Conservation (phyloP, 2,888 invertebrate genomes). For the Congeria kusceri region DNA sequence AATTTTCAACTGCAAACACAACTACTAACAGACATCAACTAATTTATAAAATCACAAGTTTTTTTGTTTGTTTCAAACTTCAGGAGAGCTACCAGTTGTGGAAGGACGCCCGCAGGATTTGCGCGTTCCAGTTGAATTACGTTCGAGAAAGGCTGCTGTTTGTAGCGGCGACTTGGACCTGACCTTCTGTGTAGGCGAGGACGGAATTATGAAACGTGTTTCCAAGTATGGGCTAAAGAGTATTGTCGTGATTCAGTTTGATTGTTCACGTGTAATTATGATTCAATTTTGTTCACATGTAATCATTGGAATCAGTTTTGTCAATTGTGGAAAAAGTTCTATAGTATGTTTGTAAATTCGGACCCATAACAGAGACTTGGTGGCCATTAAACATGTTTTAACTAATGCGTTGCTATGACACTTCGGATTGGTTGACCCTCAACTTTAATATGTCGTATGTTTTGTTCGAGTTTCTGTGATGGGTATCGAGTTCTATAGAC, state of each 20-base stretch:
- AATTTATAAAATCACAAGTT: not conserved
- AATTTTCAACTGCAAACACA: too few species aligned
- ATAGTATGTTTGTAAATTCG: too few species aligned
- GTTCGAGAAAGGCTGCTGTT: slow-evolving; percentile 89
- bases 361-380: too few species aligned
- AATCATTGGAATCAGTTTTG: too few species aligned
- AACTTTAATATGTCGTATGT: too few species aligned
- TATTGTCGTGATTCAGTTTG: not conserved
- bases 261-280: not conserved
- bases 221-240: slow-evolving; percentile 63
- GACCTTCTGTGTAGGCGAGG: slow-evolving; percentile 90
- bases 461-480: too few species aligned
- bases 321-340: too few species aligned
- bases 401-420: too few species aligned
- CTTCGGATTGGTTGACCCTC: too few species aligned
- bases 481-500: too few species aligned
- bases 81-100: slow-evolving; percentile 86
- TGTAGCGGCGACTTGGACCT: slow-evolving; percentile 92
- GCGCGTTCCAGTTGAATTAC: slow-evolving; percentile 89
- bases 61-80: not conserved
- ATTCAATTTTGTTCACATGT: too few species aligned
- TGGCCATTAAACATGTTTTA: too few species aligned
- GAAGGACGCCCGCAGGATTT: slow-evolving; percentile 91
- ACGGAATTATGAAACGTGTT: slow-evolving; percentile 66
- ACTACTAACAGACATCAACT: not conserved